Conservation (phyloP, 2,113 vertebrate species). For the Benitochromis conjunctus region DNA sequence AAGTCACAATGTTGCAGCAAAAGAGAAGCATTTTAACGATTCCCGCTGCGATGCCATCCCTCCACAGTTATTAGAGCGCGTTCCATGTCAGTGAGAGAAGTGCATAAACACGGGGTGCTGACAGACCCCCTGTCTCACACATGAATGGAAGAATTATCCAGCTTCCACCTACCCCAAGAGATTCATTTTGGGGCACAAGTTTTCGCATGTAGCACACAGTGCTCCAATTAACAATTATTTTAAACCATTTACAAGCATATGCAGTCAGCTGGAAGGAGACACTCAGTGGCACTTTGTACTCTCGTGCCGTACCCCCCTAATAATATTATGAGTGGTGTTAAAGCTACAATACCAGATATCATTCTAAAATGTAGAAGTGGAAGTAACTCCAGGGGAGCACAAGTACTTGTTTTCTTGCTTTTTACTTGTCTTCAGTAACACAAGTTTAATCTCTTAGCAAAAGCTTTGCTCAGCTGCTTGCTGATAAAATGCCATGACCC, state of each 20-base stretch:
- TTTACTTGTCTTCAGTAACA: background rate
- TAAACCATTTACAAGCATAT: background rate
- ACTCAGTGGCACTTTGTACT: background rate
- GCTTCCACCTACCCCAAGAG: background rate
- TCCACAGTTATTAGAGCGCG: slow-evolving; percentile 68
- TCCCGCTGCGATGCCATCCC: slow-evolving; percentile 54
- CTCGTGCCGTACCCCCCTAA: background rate
- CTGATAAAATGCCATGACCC: background rate
- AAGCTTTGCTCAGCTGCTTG: background rate
- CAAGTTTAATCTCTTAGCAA: background rate
- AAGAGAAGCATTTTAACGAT: slow-evolving; percentile 51
- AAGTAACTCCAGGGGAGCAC: background rate
- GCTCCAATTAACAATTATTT: background rate
- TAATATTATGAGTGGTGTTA: background rate
- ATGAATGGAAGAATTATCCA: slow-evolving; percentile 50
- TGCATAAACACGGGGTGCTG: slow-evolving; percentile 64
- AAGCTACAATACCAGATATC: background rate
- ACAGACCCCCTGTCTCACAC: slow-evolving; percentile 49
- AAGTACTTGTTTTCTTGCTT: background rate
- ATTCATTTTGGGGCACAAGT: slow-evolving; percentile 13
- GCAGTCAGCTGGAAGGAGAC: background rate
- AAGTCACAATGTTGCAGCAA: slow-evolving; percentile 25
- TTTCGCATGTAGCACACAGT: background rate
- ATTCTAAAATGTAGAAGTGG: background rate
- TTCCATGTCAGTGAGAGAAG: slow-evolving; percentile 62